Evolutionary conservation across 2,888 invertebrate genomes (phyloP), one percentile per base, ranked within the genome.

Genomic region (Coelogynopora nodosa): DNA sequence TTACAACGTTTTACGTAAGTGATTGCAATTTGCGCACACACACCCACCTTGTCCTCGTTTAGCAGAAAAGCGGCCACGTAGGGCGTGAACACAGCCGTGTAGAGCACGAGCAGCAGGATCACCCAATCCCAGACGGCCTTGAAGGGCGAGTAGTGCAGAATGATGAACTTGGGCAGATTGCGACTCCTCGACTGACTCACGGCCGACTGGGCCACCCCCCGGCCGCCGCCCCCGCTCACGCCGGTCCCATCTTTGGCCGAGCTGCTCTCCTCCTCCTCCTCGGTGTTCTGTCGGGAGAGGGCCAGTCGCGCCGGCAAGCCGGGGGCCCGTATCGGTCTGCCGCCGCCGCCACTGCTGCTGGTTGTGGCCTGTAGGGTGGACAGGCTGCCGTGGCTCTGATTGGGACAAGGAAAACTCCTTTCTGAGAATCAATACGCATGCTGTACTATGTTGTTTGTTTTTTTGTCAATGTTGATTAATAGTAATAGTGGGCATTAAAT

Each of bases 61-160:
- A 92, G 89, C 0, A 91, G 89, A 89, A 92, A 92, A 82, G 91
- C 91, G 30, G 90, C 91, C 30, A 89, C 89, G 88, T 91, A 92
- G 0, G 92, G 91, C 18, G 92, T 92, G 87, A 91, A 91, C 13
- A 92, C 91, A 18, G 91, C 91, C 18, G 92, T 92, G 89, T 92
- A 92, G 26, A 92, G 89, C 27, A 92, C 92, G 13, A 92, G 90
- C 74, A 92, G 89, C 30, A 92, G 89, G 23, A 92, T 90, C 29
- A 92, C 90, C 92, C 92, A 92, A 87, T 92, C 91, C 91, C 92
- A 92, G 30, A 92, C 91, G 1, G 92, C 92, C 88, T 92, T 92
- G 88, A 92, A 92, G 18, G 92, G 92, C 30, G 91, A 91, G 89
- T 92, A 92, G 88, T 92, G 92, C 0, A 92, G 90, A 81, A 92